These are phyloP conservation scores for Crossaster papposus DNA, from an alignment of 53 echinoderm and acorn worm species.

Conservation along the genomic window DNA sequence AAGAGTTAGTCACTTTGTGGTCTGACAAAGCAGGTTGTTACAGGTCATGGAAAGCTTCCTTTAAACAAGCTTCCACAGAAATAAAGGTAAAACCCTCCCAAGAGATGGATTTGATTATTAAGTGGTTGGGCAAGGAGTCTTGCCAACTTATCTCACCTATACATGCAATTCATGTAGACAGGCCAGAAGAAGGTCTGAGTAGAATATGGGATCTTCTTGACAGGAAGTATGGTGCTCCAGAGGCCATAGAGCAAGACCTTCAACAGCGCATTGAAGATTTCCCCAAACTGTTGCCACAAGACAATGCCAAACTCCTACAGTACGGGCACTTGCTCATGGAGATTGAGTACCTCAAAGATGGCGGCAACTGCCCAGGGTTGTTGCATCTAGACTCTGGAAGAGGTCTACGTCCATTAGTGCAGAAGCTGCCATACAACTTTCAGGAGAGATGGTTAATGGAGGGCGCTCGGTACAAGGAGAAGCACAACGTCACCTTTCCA, in stretches of 20 bases:
- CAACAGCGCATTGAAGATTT: constrained; percentile 55
- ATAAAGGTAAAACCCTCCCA: constrained; percentile 34
- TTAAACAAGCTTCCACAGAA: constrained; percentile 29
- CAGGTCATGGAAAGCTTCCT: constrained; percentile 63
- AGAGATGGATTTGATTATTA: constrained; percentile 55
- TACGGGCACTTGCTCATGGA: constrained; percentile 38
- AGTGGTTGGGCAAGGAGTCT: constrained; percentile 56
- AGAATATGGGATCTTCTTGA: constrained; percentile 61
- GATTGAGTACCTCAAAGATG: constrained; percentile 46
- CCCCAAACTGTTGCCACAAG: constrained; percentile 37
- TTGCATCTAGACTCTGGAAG: constrained; percentile 52
- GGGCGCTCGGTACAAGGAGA: constrained; percentile 45
- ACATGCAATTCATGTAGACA: constrained; percentile 21
- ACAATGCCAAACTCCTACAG: constrained; percentile 53
- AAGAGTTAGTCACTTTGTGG: constrained; percentile 64
- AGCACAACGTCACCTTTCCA: constrained; percentile 48
- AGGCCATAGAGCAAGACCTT: constrained; percentile 50
- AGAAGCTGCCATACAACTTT: constrained; percentile 57
- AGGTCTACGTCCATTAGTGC: constrained; percentile 49
- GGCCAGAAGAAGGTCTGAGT: constrained; percentile 22
- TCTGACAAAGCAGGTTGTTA: constrained; percentile 49
- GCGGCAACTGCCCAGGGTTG: constrained; percentile 36
- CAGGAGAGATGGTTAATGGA: constrained; percentile 58
- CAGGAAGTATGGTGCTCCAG: constrained; percentile 52
- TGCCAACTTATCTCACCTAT: constrained; percentile 20